A percentile compares a stretch with the other conserved stretches of the same genome.
These are phyloP conservation scores for Allobates femoralis DNA, from an alignment of 2,797 vertebrate genomes.

Conservation along the genomic window DNA sequence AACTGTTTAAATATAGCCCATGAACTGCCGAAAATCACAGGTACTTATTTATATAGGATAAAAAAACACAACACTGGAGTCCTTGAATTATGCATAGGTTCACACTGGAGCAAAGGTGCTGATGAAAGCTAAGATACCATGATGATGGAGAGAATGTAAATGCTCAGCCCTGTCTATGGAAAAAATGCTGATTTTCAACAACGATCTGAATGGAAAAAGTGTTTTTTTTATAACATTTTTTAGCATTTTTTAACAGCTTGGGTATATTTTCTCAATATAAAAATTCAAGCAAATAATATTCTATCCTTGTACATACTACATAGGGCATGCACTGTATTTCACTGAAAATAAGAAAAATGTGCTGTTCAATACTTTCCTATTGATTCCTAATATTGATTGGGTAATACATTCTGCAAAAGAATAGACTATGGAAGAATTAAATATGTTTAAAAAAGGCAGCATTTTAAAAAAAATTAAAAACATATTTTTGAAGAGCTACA, in stretches of 20 bases:
- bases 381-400: neutral
- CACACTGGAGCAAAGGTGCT: slow-evolving; percentile 50
- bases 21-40: slow-evolving; percentile 46
- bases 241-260: neutral
- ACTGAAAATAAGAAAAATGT: neutral
- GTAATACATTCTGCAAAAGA: neutral
- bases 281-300: neutral
- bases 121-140: slow-evolving; percentile 47
- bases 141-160: slow-evolving; percentile 42
- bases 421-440: neutral
- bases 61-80: slow-evolving; percentile 20
- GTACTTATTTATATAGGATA: slow-evolving; percentile 52
- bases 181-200: slow-evolving; percentile 25
- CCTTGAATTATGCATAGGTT: slow-evolving; percentile 57
- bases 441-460: neutral
- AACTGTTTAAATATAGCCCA: slow-evolving; percentile 35
- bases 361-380: neutral
- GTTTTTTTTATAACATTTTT: neutral
- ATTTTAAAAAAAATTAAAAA: neutral
- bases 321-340: neutral
- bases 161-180: slow-evolving; percentile 4
- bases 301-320: neutral
- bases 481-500: neutral
- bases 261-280: neutral
- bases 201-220: neutral